Conservation (phyloP, 1,140 invertebrate species). For the Panulirus ornatus region DNA sequence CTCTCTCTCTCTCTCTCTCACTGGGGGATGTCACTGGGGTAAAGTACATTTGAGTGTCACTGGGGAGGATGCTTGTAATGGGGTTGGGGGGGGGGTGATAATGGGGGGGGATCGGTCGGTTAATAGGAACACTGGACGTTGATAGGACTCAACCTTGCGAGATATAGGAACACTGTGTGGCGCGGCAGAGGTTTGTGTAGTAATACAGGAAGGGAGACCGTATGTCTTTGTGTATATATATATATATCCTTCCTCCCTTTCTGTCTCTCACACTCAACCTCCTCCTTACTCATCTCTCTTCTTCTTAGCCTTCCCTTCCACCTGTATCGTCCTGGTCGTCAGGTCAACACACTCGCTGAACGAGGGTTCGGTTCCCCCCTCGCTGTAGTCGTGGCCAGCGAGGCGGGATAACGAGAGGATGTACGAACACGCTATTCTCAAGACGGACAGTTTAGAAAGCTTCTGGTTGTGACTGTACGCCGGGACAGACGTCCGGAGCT, state of each 20-base stretch:
- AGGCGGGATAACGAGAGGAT: slow-evolving; percentile 89
- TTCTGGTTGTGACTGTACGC: slow-evolving; percentile 88
- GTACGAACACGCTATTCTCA: slow-evolving; percentile 93
- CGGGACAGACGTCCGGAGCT: slow-evolving; percentile 88
- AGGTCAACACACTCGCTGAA: slow-evolving; percentile 88
- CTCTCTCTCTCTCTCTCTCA: slow-evolving; percentile 10
- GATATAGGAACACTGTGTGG: neutral
- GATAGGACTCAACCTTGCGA: neutral
- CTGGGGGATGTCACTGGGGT: neutral
- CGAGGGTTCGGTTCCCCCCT: slow-evolving; percentile 79
- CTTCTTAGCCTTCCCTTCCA: slow-evolving; percentile 92
- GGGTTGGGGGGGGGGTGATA: neutral
- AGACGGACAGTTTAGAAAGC: slow-evolving; percentile 93
- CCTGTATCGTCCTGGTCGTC: slow-evolving; percentile 87
- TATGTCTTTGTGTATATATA: neutral
- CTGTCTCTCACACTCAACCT: too few species aligned
- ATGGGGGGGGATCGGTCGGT: neutral
- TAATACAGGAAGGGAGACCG: neutral
- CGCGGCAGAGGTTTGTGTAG: neutral
- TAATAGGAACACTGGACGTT: neutral
- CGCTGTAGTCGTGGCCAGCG: slow-evolving; percentile 83
- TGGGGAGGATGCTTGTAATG: neutral
- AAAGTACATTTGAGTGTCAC: neutral
- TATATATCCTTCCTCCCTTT: too few species aligned
- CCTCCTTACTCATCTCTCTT: slow-evolving; percentile 87